Evolutionary conservation across 2,888 invertebrate genomes (phyloP), one percentile per base, ranked within the genome.

Genomic region (Yponomeuta evonymella): DNA sequence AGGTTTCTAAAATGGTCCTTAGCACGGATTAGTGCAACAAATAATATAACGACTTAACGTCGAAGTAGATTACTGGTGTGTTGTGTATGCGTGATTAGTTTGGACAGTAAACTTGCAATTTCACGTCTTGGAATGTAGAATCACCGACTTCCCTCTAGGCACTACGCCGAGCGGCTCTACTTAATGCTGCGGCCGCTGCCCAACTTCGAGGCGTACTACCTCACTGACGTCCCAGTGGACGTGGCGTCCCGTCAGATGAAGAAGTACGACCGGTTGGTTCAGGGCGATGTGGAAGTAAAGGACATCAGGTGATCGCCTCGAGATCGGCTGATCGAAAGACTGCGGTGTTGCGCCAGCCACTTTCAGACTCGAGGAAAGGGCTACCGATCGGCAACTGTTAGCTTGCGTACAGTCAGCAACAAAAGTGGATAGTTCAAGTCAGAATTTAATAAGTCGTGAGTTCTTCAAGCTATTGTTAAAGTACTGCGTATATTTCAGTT

Each of bases 81-180:
- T 23, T 23, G 23, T 23, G 23, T 23, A 23, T 23, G 23, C 23
- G 23, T 23, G 23, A 23, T 23, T 23, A 23, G 23, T 23, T 23
- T 23, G 23, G 23, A 23, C 23, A 23, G 23, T 23, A 23, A 23
- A 23, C 23, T 23, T 23, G 23, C 23, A 23, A 23, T 5, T 33
- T 33, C 33, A 33, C 33, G 33, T 33, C 33, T 33, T 5, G 8
- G 43, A 43, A 43, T 43, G 51, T 58, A 12, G 23, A 30, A 10
- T 30, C 10, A 65, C 1, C 65, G 6, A 65, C 33, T 30, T 30
- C 67, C n/a, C 9, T 29, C 23, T 75, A 92, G 94, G 76, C 93
- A 93, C 79, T 94, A 93, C 78, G 94, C 93, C 0, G 93, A 94
- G 75, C 88, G 94, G 5, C 81, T 94, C 0, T 94, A 93, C 81